phyloP scores from a whole-genome alignment of 2,797 vertebrate genomes.

The Chanos chanos region DNA sequence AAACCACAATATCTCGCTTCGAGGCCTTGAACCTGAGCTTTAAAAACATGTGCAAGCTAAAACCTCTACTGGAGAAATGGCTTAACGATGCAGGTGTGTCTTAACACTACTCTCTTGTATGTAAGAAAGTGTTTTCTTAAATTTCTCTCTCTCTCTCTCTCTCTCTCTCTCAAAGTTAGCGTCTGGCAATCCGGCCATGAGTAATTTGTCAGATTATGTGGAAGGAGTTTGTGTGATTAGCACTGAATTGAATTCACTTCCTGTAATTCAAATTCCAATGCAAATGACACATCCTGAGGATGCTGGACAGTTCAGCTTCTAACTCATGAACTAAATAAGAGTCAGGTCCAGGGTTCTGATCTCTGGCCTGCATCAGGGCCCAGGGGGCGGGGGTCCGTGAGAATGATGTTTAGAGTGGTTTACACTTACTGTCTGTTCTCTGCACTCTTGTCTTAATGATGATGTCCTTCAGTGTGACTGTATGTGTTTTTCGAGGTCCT shows the following conservation, averaged over 20 bases:
- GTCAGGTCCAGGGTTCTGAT: no score
- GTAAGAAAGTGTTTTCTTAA: not conserved
- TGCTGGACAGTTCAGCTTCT: no score
- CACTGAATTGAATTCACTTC: no score
- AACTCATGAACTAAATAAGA: no score
- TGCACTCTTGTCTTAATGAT: not conserved
- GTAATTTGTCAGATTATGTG: constrained; percentile 28
- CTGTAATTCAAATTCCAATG: no score
- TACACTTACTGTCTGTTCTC: not conserved
- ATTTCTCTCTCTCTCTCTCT: not conserved
- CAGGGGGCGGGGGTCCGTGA: no score
- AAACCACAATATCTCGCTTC: constrained; percentile 99
- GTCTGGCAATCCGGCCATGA: not conserved
- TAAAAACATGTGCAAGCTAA: constrained; percentile 99
- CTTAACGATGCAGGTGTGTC: constrained; percentile 96
- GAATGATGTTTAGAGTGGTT: no score
- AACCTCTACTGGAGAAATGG: constrained; percentile 99
- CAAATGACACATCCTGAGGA: no score
- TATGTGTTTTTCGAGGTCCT: constrained; percentile 54
- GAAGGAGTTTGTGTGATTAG: constrained; percentile 26
- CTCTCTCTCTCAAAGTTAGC: not conserved
- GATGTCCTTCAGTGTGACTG: no score
- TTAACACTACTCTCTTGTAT: constrained; percentile 35
- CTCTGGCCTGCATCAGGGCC: no score
- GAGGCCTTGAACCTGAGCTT: constrained; percentile 99